Evolutionary conservation across 2,113 vertebrate species (phyloP).

Genomic region (Damaliscus lunatus): DNA sequence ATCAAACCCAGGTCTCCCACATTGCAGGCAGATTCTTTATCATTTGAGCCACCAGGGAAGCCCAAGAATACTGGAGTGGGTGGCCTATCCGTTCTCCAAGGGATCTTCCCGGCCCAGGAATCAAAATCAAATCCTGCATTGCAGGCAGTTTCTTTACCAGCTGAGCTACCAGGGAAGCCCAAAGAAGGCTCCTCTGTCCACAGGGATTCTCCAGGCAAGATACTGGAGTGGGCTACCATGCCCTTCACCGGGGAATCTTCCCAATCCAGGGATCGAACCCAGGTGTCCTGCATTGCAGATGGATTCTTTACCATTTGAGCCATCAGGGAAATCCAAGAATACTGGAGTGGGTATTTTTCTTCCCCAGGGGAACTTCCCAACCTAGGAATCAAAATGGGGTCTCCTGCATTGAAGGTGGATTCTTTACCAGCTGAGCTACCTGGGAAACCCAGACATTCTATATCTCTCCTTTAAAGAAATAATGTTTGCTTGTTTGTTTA

Average conservation of each 20-base stretch:
- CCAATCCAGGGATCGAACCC: not conserved
- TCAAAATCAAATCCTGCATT: not conserved
- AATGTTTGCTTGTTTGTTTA: not conserved
- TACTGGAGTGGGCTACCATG: not conserved
- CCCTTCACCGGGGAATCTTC: not conserved
- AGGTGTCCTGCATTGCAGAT: not conserved
- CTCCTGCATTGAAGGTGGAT: not conserved
- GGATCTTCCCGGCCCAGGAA: accelerated
- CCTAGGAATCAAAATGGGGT: not conserved
- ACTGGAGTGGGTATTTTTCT: not conserved
- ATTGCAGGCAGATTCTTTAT: not conserved
- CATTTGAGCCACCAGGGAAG: not conserved
- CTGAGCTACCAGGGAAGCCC: not conserved
- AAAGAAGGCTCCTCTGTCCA: not conserved
- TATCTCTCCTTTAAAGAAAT: not conserved
- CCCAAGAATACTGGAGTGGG: not conserved
- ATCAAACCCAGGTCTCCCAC: not conserved
- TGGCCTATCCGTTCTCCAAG: not conserved
- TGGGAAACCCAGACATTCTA: not conserved
- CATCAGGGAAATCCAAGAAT: not conserved
- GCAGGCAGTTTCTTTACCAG: not conserved
- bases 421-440: not conserved
- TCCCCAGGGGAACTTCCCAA: not conserved
- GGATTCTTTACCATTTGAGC: not conserved
- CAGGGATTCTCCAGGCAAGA: not conserved